phyloP scores from a whole-genome alignment of 1,140 invertebrate species.

The Bombus cullumanus region DNA sequence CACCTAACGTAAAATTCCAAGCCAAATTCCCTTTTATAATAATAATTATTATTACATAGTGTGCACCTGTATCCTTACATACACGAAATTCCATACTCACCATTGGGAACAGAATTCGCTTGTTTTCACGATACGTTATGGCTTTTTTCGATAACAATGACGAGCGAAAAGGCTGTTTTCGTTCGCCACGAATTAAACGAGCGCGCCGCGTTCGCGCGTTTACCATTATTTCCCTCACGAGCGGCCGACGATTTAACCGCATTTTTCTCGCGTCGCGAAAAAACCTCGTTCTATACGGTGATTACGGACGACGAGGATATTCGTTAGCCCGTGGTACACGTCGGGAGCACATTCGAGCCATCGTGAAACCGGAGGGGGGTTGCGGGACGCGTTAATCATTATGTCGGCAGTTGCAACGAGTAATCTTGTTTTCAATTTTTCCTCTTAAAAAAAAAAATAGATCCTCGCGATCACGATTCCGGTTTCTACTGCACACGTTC shows the following conservation, averaged over 20 bases:
- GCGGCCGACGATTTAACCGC: constrained; percentile 30
- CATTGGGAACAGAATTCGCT: not conserved
- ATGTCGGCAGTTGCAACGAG: constrained; percentile 39
- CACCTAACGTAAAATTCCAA: no score
- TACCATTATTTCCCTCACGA: constrained; percentile 38
- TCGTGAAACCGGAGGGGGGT: not conserved
- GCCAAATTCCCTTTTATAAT: no score
- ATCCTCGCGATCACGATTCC: not conserved
- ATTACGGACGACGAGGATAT: constrained; percentile 54
- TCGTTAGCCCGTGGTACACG: constrained; percentile 39
- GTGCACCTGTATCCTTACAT: no score
- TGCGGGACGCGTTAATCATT: constrained; percentile 52
- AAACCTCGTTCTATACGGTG: constrained; percentile 53
- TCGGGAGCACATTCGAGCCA: constrained; percentile 14
- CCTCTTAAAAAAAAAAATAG: not conserved
- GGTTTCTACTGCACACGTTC: not conserved
- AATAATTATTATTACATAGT: not conserved
- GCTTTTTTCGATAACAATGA: not conserved
- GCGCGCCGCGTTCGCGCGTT: constrained; percentile 8
- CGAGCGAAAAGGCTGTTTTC: constrained; percentile 16
- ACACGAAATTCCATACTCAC: not conserved
- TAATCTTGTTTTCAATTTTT: constrained; percentile 26
- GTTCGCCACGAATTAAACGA: constrained; percentile 31
- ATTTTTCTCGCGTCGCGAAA: constrained; percentile 36
- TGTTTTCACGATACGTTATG: not conserved